phyloP scores from a whole-genome alignment of 2,888 invertebrate genomes.

The Peribatodes rhomboidaria region DNA sequence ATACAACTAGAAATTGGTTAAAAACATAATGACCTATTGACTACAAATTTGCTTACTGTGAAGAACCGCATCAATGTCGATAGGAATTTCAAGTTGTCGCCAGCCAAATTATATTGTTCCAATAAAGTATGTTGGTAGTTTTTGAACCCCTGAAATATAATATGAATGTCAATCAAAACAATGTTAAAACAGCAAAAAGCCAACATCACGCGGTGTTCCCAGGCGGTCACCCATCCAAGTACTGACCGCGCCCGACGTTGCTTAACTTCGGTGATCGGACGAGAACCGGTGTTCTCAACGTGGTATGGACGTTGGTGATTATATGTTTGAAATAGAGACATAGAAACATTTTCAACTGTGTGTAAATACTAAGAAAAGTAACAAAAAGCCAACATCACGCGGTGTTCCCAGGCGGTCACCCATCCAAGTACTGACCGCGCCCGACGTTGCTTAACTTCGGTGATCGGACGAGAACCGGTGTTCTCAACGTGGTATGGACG shows the following conservation, averaged over 20 bases:
- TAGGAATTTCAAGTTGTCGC: constrained; percentile 92
- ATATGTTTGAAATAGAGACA: background rate
- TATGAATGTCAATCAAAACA: background rate
- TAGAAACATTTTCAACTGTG: no score
- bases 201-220: constrained; percentile 68
- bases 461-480: constrained; percentile 79
- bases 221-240: constrained; percentile 73
- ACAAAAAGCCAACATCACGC: constrained; percentile 27
- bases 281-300: constrained; percentile 65
- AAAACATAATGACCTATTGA: no score
- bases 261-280: constrained; percentile 81
- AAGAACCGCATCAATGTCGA: constrained; percentile 91
- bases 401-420: constrained; percentile 74
- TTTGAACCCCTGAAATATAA: constrained; percentile 85
- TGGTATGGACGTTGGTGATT: constrained; percentile 44
- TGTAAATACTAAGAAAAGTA: background rate
- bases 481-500: constrained; percentile 50
- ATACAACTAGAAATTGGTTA: no score
- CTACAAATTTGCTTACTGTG: constrained; percentile 71
- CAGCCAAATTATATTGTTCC: constrained; percentile 89
- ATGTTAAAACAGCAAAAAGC: constrained; percentile 50
- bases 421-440: constrained; percentile 73
- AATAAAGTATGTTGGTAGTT: constrained; percentile 87
- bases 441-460: constrained; percentile 81
- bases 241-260: constrained; percentile 80